Base-by-base conservation (phyloP, 92 coral and sea anemone species). In the Zoanthus sansibaricus region DNA sequence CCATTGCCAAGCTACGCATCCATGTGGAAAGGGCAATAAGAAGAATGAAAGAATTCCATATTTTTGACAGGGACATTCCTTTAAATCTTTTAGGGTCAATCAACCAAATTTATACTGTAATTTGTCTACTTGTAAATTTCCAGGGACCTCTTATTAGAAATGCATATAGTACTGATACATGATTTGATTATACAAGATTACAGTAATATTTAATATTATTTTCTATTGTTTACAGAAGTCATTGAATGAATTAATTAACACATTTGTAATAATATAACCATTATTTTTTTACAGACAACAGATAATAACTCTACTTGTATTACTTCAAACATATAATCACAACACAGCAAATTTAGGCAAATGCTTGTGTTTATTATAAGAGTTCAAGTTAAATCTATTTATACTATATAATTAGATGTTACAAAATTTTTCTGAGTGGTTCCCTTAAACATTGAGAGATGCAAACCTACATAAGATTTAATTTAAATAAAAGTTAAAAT, bases 91-190 rank as follows among this genome's bases (percentile, higher is more conserved):
- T 83, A 72, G 88, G 88, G 25, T 82, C 92, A 47, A 71, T 83
- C 25, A 77, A 89, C 52, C 93, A 90, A 82, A 64, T 90, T 21
- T 90, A 61, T 75, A 90, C 93, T 48, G 93, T 90, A 16, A 51
- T 76, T 75, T 90, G 93, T 59, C 70, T 90, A 48, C 77, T 90
- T 20, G 70, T 64, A 12, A 87, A 87, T 51, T 87, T 90, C 73
- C 88, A 87, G 17, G 86, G 89, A 49, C 82, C 86, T 5, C 84
- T 78, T 20, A 84, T 83, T 17, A 59, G 9, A 32, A 30, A 18
- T 17, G 62, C 79, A 71, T 31, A 33, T 31, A 32, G 75, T 31
- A 31, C 47, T 71, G 46, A 71, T 31, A 71, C 47, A 71, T 71
- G 18, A 71, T 11, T 71, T 33, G 47, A 33, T 37, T 71, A 71